Percentiles rank a stretch among this genome's conserved stretches.
Conservation (phyloP, 2,888 invertebrate species). For the Xestia c-nigrum region DNA sequence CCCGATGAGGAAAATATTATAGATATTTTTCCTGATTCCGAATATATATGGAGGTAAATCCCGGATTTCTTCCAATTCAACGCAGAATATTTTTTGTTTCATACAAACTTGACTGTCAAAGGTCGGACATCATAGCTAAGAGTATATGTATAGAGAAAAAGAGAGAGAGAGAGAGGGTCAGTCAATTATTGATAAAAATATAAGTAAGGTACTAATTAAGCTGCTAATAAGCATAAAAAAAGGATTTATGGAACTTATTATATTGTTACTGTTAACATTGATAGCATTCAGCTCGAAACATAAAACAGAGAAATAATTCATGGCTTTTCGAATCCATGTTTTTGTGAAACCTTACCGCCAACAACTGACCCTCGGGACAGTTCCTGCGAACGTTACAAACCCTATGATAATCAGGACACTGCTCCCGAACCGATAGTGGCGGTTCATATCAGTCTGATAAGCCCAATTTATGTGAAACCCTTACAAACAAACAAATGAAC, state of each 20-base stretch:
- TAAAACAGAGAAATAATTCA: constrained; percentile 31
- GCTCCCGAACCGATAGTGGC: constrained; percentile 43
- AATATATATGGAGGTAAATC: constrained; percentile 48
- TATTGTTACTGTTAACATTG: constrained; percentile 3
- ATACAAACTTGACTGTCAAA: constrained; percentile 19
- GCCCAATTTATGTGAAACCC: constrained; percentile 56
- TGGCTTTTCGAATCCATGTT: constrained; percentile 11
- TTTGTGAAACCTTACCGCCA: constrained; percentile 30
- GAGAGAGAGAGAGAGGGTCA: neutral
- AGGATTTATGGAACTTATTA: neutral
- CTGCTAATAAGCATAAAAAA: neutral
- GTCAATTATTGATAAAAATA: neutral
- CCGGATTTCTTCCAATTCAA: constrained; percentile 21
- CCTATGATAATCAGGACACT: constrained; percentile 45
- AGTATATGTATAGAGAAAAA: too few species aligned
- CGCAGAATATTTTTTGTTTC: constrained; percentile 29
- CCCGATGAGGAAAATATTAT: constrained; percentile 65
- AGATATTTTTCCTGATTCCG: constrained; percentile 56
- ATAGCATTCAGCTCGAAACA: neutral
- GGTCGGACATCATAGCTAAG: neutral
- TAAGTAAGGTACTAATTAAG: neutral
- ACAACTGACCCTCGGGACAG: constrained; percentile 36
- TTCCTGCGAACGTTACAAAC: constrained; percentile 37
- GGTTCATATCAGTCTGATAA: constrained; percentile 55
- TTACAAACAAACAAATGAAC: constrained; percentile 52